Percentiles rank a stretch among this genome's conserved stretches.
Evolutionary conservation across 1,140 invertebrate genomes (phyloP).

Genomic region (Radopholus similis): DNA sequence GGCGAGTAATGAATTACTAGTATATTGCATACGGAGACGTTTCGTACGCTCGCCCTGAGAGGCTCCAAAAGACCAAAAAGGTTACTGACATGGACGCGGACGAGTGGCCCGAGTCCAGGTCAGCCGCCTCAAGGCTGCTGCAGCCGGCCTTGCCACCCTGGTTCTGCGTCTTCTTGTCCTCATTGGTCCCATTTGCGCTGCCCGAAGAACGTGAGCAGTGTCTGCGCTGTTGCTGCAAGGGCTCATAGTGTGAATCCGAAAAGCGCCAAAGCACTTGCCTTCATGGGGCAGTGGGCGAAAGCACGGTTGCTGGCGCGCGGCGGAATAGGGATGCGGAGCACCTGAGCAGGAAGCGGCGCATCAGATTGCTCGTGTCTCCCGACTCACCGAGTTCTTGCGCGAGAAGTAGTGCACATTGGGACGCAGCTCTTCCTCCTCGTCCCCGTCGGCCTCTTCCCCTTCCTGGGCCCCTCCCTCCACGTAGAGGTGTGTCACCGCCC

Average conservation of each 20-base stretch:
- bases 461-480: background rate
- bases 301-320: slow-evolving; percentile 37
- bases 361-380: too few relatives aligned
- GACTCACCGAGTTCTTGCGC: slow-evolving; percentile 37
- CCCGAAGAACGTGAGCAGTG: background rate
- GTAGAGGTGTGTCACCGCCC: background rate
- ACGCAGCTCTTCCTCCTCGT: slow-evolving; percentile 42
- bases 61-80: too few relatives aligned
- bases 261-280: background rate
- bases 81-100: too few relatives aligned
- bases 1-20: too few relatives aligned
- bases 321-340: slow-evolving; percentile 47
- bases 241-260: background rate
- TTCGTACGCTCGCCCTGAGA: too few relatives aligned
- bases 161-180: background rate
- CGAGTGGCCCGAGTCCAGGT: slow-evolving; percentile 17
- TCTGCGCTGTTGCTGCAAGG: background rate
- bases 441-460: slow-evolving; percentile 14
- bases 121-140: background rate
- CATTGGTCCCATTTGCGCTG: background rate
- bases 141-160: background rate
- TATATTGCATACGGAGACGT: too few relatives aligned
- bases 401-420: slow-evolving; percentile 48
- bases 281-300: slow-evolving; percentile 14
- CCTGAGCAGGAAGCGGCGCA: too few relatives aligned